phyloP scores from a whole-genome alignment of 1,140 invertebrate genomes.

The Himalopsyche phryganea region DNA sequence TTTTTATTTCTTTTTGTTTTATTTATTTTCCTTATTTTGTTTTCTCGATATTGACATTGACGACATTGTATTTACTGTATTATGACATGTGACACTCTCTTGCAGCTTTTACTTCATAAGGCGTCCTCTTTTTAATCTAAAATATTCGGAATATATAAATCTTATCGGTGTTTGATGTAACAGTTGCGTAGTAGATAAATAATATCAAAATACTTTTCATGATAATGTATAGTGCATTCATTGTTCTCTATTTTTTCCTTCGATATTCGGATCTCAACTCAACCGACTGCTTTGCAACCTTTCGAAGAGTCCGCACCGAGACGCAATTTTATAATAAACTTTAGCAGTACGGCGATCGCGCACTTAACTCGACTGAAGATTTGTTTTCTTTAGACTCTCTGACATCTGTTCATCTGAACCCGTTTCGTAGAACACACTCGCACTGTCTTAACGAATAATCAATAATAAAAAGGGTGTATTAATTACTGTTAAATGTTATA shows the following conservation, averaged over 20 bases:
- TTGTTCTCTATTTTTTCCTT: background rate
- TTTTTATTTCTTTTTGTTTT: constrained; percentile 41
- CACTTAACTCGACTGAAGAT: constrained; percentile 20
- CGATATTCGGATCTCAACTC: background rate
- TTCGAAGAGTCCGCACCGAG: no score
- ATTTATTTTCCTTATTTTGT: constrained; percentile 41
- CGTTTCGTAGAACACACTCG: constrained; percentile 24
- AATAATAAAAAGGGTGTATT: constrained; percentile 25
- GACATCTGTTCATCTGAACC: background rate
- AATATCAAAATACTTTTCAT: constrained; percentile 28
- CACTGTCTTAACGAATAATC: constrained; percentile 28
- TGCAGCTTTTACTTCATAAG: constrained; percentile 7
- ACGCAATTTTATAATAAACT: background rate
- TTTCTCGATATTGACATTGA: no score
- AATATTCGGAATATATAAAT: constrained; percentile 42
- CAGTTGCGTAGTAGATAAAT: constrained; percentile 34
- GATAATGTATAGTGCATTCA: constrained; percentile 30
- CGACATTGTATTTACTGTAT: constrained; percentile 30
- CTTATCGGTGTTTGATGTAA: constrained; percentile 35
- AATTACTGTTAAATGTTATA: constrained; percentile 31
- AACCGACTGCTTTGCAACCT: no score
- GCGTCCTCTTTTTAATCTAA: constrained; percentile 39
- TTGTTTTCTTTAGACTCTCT: constrained; percentile 16
- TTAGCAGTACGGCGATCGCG: background rate
- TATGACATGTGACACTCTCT: constrained; percentile 38